A percentile compares a stretch with the other conserved stretches of the same genome.
Evolutionary conservation across 2,113 vertebrate genomes (phyloP).

Genomic region (Rhinopithecus roxellana): DNA sequence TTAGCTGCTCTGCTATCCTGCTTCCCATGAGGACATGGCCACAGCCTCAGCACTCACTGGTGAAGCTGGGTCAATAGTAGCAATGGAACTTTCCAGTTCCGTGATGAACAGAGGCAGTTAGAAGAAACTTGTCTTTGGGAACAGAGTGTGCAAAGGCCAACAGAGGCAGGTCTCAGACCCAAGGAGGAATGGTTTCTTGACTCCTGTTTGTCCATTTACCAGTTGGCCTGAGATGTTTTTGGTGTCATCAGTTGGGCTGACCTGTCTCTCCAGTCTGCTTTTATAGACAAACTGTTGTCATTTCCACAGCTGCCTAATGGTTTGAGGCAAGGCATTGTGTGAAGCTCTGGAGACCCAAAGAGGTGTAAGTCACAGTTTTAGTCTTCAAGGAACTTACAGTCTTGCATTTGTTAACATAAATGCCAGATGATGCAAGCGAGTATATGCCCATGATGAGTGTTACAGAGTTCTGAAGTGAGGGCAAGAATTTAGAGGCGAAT

Average conservation of each 20-base stretch:
- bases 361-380: neutral
- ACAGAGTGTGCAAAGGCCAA: neutral
- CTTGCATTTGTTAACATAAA: neutral
- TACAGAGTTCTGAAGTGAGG: neutral
- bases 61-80: neutral
- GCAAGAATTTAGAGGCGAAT: conserved; percentile 26
- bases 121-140: neutral
- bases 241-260: neutral
- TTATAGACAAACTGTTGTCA: neutral
- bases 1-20: neutral
- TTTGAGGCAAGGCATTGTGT: neutral
- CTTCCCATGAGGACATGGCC: neutral
- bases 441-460: neutral
- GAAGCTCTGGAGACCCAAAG: neutral
- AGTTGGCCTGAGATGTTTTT: neutral
- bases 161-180: neutral
- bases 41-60: neutral
- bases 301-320: neutral
- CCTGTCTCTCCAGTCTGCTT: neutral
- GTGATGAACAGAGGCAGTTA: neutral
- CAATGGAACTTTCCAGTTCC: neutral
- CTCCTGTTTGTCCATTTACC: neutral
- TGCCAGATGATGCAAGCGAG: neutral
- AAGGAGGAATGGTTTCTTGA: conserved; percentile 25
- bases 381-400: neutral